Conservation (phyloP, 2,113 vertebrate species). For the Etheostoma spectabile region DNA sequence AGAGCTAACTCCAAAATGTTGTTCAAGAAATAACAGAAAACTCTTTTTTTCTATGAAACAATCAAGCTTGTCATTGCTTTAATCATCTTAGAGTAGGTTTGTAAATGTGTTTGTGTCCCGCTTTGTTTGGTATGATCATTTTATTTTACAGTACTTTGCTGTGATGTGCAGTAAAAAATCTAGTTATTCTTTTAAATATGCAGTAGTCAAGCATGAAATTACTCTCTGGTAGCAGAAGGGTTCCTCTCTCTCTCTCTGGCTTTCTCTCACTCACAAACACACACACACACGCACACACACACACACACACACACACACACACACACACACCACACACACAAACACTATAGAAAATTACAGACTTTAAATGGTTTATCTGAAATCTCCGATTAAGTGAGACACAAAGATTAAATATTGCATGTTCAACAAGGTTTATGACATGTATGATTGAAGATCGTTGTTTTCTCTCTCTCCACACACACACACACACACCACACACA, state of each 20-base stretch:
- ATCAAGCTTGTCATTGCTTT: neutral
- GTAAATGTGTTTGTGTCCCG: constrained; percentile 35
- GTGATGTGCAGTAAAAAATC: constrained; percentile 47
- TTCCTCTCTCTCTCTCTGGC: constrained; percentile 20
- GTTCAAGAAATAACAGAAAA: neutral
- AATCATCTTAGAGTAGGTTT: constrained; percentile 5
- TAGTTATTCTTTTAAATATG: constrained; percentile 59
- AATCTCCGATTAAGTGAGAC: constrained; percentile 42
- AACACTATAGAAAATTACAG: too few relatives aligned
- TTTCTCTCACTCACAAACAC: constrained; percentile 3
- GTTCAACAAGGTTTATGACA: constrained; percentile 61
- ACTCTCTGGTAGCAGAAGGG: constrained; percentile 56
- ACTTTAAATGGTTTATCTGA: constrained; percentile 43
- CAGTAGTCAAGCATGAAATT: constrained; percentile 71
- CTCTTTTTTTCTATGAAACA: neutral
- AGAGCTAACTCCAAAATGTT: neutral
- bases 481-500: constrained; percentile 31
- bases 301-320: constrained; percentile 10
- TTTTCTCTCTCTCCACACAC: constrained; percentile 39
- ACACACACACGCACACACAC: constrained; percentile 4
- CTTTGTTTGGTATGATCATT: constrained; percentile 37
- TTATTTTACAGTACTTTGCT: constrained; percentile 32
- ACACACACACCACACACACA: too few relatives aligned
- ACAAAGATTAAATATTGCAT: constrained; percentile 47
- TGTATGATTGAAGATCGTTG: constrained; percentile 48